A percentile compares a stretch with the other conserved stretches of the same genome.
Conservation (phyloP, 2,888 invertebrate species). For the Schrankia costaestrigalis region DNA sequence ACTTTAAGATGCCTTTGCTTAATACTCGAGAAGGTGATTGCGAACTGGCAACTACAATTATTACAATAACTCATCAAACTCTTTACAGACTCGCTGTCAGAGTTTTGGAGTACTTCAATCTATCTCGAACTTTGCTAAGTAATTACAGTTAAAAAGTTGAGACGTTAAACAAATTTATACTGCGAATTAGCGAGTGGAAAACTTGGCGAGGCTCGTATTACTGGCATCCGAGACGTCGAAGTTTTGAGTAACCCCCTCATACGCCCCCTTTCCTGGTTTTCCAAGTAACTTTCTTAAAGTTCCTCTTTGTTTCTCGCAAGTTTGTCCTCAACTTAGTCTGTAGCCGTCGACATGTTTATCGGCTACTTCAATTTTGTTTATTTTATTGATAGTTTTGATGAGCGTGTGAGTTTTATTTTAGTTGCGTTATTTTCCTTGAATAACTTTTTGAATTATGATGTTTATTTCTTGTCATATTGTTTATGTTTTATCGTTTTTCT, state of each 20-base stretch:
- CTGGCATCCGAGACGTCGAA: slow-evolving; percentile 66
- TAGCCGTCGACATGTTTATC: slow-evolving; percentile 62
- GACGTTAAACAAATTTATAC: slow-evolving; percentile 80
- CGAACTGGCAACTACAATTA: slow-evolving; percentile 38
- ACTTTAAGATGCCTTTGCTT: slow-evolving; percentile 14
- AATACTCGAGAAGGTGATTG: slow-evolving; percentile 16
- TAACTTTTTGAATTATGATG: slow-evolving; percentile 1
- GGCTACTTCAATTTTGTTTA: slow-evolving; percentile 35
- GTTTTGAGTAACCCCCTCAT: slow-evolving; percentile 63
- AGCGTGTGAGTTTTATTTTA: slow-evolving; percentile 7
- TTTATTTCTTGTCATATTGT: too few relatives aligned
- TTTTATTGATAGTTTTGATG: slow-evolving; percentile 19
- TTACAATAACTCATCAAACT: slow-evolving; percentile 55
- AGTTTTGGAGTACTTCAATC: slow-evolving; percentile 64
- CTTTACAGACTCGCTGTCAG: slow-evolving; percentile 43
- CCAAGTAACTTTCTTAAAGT: slow-evolving; percentile 63
- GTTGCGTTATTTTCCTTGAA: neutral
- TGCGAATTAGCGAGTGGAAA: slow-evolving; percentile 74
- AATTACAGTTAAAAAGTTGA: slow-evolving; percentile 79
- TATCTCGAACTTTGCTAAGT: slow-evolving; percentile 68
- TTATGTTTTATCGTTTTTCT: too few relatives aligned
- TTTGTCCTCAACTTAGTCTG: slow-evolving; percentile 59
- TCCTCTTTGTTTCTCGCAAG: slow-evolving; percentile 69
- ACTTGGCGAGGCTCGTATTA: slow-evolving; percentile 61
- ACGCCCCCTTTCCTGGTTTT: slow-evolving; percentile 48